A percentile compares a stretch with the other conserved stretches of the same genome.
These are phyloP conservation scores for Pyrrhia umbra DNA, from an alignment of 2,888 invertebrate genomes.

Conservation along the genomic window DNA sequence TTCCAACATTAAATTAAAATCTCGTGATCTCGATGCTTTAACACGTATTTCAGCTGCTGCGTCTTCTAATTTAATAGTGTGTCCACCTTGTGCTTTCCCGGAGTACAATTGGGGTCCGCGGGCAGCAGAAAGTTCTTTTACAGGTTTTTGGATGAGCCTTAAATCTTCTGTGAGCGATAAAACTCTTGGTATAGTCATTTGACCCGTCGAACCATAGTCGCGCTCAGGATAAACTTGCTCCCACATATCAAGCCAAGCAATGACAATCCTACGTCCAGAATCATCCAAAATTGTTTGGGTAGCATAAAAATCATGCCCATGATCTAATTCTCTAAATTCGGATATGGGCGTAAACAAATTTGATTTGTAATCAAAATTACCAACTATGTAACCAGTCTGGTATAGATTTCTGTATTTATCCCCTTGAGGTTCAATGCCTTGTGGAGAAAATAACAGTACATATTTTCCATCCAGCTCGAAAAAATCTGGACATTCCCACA, in stretches of 20 bases:
- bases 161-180: constrained; percentile 70
- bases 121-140: constrained; percentile 63
- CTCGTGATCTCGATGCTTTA: constrained; percentile 46
- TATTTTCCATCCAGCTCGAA: constrained; percentile 79
- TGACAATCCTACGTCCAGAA: constrained; percentile 71
- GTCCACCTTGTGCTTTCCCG: constrained; percentile 60
- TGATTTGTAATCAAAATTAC: constrained; percentile 78
- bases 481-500: constrained; percentile 90
- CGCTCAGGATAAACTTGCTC: constrained; percentile 79
- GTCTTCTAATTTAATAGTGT: constrained; percentile 58
- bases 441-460: constrained; percentile 84
- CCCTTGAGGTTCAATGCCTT: constrained; percentile 78
- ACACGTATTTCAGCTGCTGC: constrained; percentile 77
- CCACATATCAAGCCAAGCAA: constrained; percentile 88
- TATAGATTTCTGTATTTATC: constrained; percentile 79
- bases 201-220: constrained; percentile 81
- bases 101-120: constrained; percentile 61
- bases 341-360: constrained; percentile 70
- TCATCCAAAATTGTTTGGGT: constrained; percentile 78
- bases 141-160: constrained; percentile 74
- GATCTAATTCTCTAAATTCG: constrained; percentile 77
- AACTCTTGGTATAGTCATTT: constrained; percentile 79
- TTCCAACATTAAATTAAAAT: constrained; percentile 72
- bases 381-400: constrained; percentile 85
- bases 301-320: constrained; percentile 86